Evolutionary conservation across 2,797 vertebrate genomes (phyloP), one percentile per base, ranked within the genome.

Genomic region (Rhinoraja longicauda): DNA sequence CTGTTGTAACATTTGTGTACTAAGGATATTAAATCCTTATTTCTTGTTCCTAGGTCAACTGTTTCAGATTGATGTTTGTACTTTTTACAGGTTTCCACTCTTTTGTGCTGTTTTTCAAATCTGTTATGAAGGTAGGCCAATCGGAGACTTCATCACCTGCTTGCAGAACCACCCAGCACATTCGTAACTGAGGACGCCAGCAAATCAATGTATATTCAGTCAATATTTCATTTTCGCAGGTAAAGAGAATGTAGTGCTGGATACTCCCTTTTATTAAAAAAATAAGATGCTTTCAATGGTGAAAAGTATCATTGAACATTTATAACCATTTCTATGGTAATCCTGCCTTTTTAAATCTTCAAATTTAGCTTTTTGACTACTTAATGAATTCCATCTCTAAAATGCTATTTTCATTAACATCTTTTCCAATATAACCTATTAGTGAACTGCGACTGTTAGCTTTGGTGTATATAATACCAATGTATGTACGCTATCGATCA

Each of bases 151-250:
- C 94, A 96, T 98, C 95, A 86, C 45, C 79, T 98, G 98, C 93
- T 97, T 98, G 94, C 97, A 98, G 95, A 97, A 96, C 93, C 98
- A 98, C 93, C 98, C 98, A 0, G 94, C 98, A 93, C 97, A 98
- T 94, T 94, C 97, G 93, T 97, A 94, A 96, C 78, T 45, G 57
- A 67, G 12, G 70, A 73, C 15, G 45, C 90, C 26, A 29, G 12
- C 36, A 15, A 57, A n/a, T 92, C 12, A 39, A 92, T 57, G 39
- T 92, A 75, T 73, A 92, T 73, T 53, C 90, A n/a, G 24, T 29
- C 9, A 24, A 12, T 86, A 7, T 86, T 62, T 5, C 8, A 17
- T 72, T 90, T 67, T 53, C 15, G 24, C 70, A 92, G 12, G 12
- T 57, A 53, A 53, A 29, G 67, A 15, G 53, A 73, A 10, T 19